Percentiles rank a stretch among this genome's conserved stretches.
phyloP scores from a whole-genome alignment of 2,113 vertebrate species.

The Strix uralensis region DNA sequence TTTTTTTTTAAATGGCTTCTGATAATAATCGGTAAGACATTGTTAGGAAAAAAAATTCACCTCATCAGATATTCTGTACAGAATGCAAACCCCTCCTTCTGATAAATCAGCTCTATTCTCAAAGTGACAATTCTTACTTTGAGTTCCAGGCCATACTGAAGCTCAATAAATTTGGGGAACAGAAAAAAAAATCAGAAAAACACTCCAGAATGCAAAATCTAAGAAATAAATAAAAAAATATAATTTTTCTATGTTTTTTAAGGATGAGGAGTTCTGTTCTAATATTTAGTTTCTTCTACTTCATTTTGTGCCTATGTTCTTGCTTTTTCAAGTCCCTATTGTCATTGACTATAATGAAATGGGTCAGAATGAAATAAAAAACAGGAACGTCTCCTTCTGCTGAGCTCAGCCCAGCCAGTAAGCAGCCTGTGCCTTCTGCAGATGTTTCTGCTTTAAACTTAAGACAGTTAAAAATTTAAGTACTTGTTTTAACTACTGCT shows the following conservation, averaged over 20 bases:
- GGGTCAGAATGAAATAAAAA: not conserved
- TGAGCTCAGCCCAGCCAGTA: not conserved
- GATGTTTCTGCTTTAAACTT: not conserved
- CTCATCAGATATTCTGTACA: conserved; percentile 48
- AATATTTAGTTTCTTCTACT: not conserved
- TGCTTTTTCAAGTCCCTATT: not conserved
- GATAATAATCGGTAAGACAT: conserved; percentile 49
- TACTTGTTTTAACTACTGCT: not conserved
- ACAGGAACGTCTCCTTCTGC: not conserved
- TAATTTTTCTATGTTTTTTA: not conserved
- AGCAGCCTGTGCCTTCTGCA: not conserved
- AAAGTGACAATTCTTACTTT: conserved; percentile 51
- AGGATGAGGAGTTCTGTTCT: not conserved
- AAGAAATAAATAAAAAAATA: not conserved
- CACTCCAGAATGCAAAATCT: not conserved
- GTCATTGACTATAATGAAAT: not conserved
- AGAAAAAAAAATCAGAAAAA: not conserved
- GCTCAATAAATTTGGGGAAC: not conserved
- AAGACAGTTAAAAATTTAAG: not conserved
- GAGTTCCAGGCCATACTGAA: not conserved
- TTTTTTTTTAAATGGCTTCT: not conserved
- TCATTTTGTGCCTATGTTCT: not conserved
- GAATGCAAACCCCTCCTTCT: conserved; percentile 23
- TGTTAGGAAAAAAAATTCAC: conserved; percentile 7
- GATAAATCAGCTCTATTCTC: conserved; percentile 57